Conservation (phyloP, 1,140 invertebrate genomes). For the Meloidogyne exigua region DNA sequence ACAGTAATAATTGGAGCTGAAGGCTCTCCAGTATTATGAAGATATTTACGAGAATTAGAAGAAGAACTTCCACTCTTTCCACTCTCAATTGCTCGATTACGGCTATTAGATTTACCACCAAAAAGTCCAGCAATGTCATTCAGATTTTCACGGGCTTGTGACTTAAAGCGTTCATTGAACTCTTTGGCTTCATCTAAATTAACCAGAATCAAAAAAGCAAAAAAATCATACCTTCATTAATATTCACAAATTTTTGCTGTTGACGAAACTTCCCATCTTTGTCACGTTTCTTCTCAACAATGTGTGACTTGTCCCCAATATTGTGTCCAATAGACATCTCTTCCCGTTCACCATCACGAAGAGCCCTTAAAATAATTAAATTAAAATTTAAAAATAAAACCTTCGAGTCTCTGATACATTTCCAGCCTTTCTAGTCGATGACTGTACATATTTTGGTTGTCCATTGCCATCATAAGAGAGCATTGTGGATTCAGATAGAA, state of each 20-base stretch:
- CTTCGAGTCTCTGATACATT: conserved; percentile 58
- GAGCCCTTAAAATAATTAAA: conserved; percentile 37
- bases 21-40: background rate
- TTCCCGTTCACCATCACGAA: conserved; percentile 46
- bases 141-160: conserved; percentile 45
- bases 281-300: conserved; percentile 62
- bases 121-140: conserved; percentile 18
- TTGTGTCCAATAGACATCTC: conserved; percentile 54
- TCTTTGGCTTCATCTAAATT: conserved; percentile 54
- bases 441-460: conserved; percentile 47
- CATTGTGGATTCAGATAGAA: conserved; percentile 57
- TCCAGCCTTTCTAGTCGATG: conserved; percentile 55
- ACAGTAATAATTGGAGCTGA: conserved; percentile 46
- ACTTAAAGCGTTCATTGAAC: conserved; percentile 56
- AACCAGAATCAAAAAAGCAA: background rate
- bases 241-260: conserved; percentile 56
- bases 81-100: conserved; percentile 32
- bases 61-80: conserved; percentile 14
- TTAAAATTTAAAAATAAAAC: conserved; percentile 11
- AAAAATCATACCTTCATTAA: conserved; percentile 47
- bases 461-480: conserved; percentile 54
- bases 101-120: conserved; percentile 20
- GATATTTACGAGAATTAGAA: conserved; percentile 4
- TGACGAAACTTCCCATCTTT: conserved; percentile 53
- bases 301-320: conserved; percentile 55